phyloP scores from a whole-genome alignment of 2,888 invertebrate species.

The Drosophila algonquin region DNA sequence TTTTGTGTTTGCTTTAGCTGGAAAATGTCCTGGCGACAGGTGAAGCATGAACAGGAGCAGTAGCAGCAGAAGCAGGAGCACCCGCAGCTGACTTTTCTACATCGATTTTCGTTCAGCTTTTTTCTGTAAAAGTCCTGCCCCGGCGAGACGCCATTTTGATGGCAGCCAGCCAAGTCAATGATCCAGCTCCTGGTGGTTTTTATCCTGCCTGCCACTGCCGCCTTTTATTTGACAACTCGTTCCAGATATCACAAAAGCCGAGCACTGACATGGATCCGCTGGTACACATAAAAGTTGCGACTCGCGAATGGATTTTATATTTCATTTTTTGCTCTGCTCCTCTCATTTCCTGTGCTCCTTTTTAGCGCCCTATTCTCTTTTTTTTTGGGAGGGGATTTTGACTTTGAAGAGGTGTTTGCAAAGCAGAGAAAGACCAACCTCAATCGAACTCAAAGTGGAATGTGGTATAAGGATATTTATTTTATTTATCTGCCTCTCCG shows the following conservation, averaged over 20 bases:
- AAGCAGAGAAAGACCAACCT: too few species aligned
- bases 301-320: slow-evolving; percentile 43
- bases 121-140: slow-evolving; percentile 51
- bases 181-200: slow-evolving; percentile 42
- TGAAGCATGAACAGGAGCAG: slow-evolving; percentile 35
- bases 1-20: slow-evolving; percentile 52
- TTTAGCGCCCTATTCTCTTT: slow-evolving; percentile 19
- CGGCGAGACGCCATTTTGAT: slow-evolving; percentile 67
- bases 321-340: slow-evolving; percentile 31
- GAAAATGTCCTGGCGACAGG: slow-evolving; percentile 50
- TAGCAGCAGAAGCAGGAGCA: neutral
- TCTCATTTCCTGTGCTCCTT: slow-evolving; percentile 23
- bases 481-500: too few species aligned
- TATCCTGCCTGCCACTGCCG: slow-evolving; percentile 16
- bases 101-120: slow-evolving; percentile 46
- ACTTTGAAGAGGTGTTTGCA: too few species aligned
- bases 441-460: too few species aligned
- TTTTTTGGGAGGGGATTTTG: rapidly evolving
- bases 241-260: slow-evolving; percentile 49
- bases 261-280: slow-evolving; percentile 40
- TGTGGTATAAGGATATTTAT: too few species aligned
- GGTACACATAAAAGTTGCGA: slow-evolving; percentile 33
- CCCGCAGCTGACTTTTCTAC: slow-evolving; percentile 42
- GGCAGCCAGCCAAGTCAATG: slow-evolving; percentile 57
- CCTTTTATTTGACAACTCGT: slow-evolving; percentile 59